phyloP scores from a whole-genome alignment of 2,888 invertebrate species.

The Bedellia somnulentella region DNA sequence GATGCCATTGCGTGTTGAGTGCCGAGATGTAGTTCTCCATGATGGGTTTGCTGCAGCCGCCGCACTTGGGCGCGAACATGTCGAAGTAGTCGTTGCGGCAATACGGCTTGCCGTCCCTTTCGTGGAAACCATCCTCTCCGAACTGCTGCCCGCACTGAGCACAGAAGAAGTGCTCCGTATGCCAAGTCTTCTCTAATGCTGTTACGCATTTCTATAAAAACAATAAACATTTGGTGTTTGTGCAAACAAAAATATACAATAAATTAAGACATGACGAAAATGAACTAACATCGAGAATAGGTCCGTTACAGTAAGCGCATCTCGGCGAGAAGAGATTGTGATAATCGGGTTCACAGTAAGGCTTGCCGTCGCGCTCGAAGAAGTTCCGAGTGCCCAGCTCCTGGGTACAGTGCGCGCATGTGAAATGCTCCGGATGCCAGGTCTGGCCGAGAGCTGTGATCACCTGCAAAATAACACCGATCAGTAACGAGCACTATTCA shows the following conservation, averaged over 20 bases:
- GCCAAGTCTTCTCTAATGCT: constrained; percentile 97
- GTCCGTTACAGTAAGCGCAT: constrained; percentile 98
- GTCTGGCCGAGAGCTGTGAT: constrained; percentile 97
- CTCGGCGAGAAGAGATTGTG: constrained; percentile 98
- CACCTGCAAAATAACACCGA: constrained; percentile 52
- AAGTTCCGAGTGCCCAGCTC: constrained; percentile 97
- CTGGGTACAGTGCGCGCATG: constrained; percentile 95
- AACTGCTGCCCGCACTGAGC: constrained; percentile 96
- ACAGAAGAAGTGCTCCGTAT: constrained; percentile 98
- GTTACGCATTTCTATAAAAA: constrained; percentile 94
- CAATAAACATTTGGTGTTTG: too few species aligned
- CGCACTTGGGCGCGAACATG: constrained; percentile 98
- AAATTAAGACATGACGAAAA: too few species aligned
- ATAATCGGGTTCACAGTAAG: constrained; percentile 98
- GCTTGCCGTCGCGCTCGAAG: constrained; percentile 95
- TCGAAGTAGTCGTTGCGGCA: constrained; percentile 96
- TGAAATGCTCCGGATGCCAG: constrained; percentile 99
- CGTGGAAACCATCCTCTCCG: constrained; percentile 98
- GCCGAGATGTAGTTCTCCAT: constrained; percentile 99
- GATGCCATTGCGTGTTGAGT: constrained; percentile 96
- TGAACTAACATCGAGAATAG: constrained; percentile 91
- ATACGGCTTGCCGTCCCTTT: constrained; percentile 92
- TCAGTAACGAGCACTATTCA: too few species aligned
- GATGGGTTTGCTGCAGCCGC: constrained; percentile 92
- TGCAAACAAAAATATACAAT: too few species aligned